phyloP scores from a whole-genome alignment of 2,113 vertebrate species.

The Pica pica region DNA sequence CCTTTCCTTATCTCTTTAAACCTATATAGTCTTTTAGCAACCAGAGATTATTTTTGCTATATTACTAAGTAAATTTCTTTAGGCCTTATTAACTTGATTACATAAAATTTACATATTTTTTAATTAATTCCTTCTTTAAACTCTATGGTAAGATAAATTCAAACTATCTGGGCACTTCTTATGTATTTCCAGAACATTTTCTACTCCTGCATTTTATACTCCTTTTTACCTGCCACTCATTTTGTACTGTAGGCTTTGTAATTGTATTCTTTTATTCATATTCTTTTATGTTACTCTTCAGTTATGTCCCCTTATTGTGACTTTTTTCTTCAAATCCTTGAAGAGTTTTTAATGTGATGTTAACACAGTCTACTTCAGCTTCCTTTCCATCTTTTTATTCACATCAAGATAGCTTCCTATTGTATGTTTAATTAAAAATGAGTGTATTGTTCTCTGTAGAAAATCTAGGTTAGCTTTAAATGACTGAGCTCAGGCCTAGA shows the following conservation, averaged over 20 bases:
- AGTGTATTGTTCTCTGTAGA: conserved; percentile 30
- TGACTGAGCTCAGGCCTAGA: conserved; percentile 13
- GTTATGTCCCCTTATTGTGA: background rate
- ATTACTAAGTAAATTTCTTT: background rate
- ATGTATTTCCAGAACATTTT: background rate
- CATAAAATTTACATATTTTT: background rate
- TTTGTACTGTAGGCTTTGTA: background rate
- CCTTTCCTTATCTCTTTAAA: background rate
- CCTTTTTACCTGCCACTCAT: background rate
- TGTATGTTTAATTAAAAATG: conserved; percentile 56
- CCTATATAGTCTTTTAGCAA: background rate
- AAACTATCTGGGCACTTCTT: background rate
- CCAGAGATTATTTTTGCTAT: background rate
- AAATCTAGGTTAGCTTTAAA: conserved; percentile 52
- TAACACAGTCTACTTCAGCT: conserved; percentile 14
- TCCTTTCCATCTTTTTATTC: conserved; percentile 28
- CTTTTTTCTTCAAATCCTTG: conserved; percentile 2
- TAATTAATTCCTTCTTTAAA: background rate
- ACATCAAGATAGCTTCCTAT: conserved; percentile 20
- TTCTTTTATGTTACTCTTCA: conserved; percentile 23
- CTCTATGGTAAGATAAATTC: background rate
- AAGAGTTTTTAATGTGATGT: conserved; percentile 13
- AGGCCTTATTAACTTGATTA: background rate
- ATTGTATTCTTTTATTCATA: conserved; percentile 19
- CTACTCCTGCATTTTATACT: background rate